Base-by-base conservation (phyloP, 1,140 invertebrate genomes). In the Dendroctonus ponderosae region DNA sequence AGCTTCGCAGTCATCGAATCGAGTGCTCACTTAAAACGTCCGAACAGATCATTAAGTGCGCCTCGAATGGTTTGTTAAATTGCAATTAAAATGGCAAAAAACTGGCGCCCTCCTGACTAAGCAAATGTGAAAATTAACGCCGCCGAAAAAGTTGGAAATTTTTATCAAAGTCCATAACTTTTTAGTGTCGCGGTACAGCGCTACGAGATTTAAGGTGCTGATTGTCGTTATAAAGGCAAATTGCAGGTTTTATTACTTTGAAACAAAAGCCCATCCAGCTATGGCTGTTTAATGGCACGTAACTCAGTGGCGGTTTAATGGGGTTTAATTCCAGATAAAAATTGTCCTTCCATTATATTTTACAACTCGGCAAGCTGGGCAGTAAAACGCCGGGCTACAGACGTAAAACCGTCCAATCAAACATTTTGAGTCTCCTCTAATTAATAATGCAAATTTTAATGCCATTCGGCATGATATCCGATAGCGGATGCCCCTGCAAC, bases 151-250 rank as follows among this genome's bases (percentile, higher is more conserved):
- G 38, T 52, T 52, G 15, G 44, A 52, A 14, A 26, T 12, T 52
- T 52, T 52, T 52, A 52, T 52, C 50, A 52, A 26, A n/a, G 50
- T 52, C 50, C 15, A n/a, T 52, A 52, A 52, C 50, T 52, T 52
- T 52, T 52, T 52, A 52, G 5, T 52, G 50, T 6, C 44, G 50
- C 26, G 50, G 50, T 26, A 9, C 50, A 51, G 15, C 50, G 38
- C 26, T 52, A 52, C 37, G 38, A 52, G 50, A 52, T 52, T 52
- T 52, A 52, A 52, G 38, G 50, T 26, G 12, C 50, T 14, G 50
- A 52, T 52, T 52, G 50, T 15, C 15, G 50, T 52, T 26, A 26
- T 52, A 52, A 52, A 52, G 50, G 15, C 14, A 52, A 52, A 52
- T 52, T 52, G 26, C 50, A 26, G 50, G 50, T 12, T 12, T 11